These are phyloP conservation scores for Cylindroiulus punctatus DNA, from an alignment of 2,888 invertebrate species.

Conservation along the genomic window DNA sequence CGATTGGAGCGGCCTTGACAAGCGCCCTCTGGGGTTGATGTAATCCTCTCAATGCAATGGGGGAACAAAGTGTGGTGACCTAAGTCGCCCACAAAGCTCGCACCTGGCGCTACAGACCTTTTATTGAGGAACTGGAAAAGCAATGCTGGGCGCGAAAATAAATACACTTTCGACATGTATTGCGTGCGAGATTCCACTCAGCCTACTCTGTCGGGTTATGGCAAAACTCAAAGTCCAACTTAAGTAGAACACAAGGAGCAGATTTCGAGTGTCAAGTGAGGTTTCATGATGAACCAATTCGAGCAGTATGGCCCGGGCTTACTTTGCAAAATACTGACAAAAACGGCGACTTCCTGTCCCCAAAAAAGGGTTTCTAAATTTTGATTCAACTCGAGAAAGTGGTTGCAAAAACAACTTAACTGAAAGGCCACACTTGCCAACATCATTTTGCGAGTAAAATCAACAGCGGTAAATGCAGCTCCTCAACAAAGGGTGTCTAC, in stretches of 20 bases:
- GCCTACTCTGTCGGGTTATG: not conserved
- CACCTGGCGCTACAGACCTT: not conserved
- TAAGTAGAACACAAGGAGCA: too few species aligned
- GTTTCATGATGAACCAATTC: not conserved
- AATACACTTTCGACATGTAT: not conserved
- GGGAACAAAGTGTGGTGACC: not conserved
- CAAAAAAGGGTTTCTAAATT: too few species aligned
- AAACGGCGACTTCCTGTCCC: too few species aligned
- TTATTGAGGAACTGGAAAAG: not conserved
- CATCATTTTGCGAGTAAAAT: too few species aligned
- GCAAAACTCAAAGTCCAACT: not conserved
- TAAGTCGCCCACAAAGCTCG: not conserved
- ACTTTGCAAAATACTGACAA: too few species aligned
- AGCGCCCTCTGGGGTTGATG: not conserved
- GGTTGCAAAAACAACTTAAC: too few species aligned
- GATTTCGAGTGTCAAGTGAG: too few species aligned
- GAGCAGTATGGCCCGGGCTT: not conserved
- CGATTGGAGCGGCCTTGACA: not conserved
- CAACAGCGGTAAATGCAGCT: too few species aligned
- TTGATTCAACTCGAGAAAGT: too few species aligned
- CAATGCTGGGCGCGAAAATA: not conserved
- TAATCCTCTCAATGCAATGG: not conserved
- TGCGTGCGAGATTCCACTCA: not conserved
- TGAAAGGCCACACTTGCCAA: too few species aligned
- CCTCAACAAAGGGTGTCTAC: too few species aligned